phyloP scores from a whole-genome alignment of 2,888 invertebrate species.

The Elmis aenea region DNA sequence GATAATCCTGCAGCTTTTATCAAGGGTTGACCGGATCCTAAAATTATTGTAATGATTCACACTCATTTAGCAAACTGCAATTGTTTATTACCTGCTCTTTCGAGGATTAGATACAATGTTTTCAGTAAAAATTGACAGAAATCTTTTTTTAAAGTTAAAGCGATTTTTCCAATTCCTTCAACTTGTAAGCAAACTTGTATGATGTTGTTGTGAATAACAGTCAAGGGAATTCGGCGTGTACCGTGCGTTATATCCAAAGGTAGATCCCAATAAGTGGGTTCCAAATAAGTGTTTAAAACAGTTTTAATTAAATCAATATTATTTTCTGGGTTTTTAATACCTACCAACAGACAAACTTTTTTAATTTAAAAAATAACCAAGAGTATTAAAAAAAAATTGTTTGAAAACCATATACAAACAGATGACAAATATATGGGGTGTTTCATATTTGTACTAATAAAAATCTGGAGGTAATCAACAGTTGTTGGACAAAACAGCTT shows the following conservation, averaged over 20 bases:
- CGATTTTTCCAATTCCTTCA: constrained; percentile 65
- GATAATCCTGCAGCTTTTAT: constrained; percentile 58
- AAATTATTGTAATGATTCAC: too few relatives aligned
- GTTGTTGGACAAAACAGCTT: too few relatives aligned
- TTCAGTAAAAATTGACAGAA: constrained; percentile 61
- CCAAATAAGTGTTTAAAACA: constrained; percentile 46
- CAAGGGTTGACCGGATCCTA: constrained; percentile 62
- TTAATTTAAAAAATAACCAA: too few relatives aligned
- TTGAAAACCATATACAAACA: too few relatives aligned
- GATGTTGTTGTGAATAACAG: constrained; percentile 57
- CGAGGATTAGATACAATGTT: constrained; percentile 63
- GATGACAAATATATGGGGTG: too few relatives aligned
- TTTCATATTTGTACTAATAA: too few relatives aligned
- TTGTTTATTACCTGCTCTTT: constrained; percentile 58
- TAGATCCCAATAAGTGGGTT: constrained; percentile 51
- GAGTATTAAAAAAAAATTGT: too few relatives aligned
- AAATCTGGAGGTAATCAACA: too few relatives aligned
- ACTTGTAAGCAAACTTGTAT: constrained; percentile 61
- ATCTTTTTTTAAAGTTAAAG: constrained; percentile 48
- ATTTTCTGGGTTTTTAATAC: too few relatives aligned
- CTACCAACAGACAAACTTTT: too few relatives aligned
- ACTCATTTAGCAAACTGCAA: not conserved
- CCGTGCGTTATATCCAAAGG: constrained; percentile 38
- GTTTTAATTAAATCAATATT: constrained; percentile 22
- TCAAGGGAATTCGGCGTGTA: too few relatives aligned